Conservation (phyloP, 2,888 invertebrate species). For the Timema cristinae region DNA sequence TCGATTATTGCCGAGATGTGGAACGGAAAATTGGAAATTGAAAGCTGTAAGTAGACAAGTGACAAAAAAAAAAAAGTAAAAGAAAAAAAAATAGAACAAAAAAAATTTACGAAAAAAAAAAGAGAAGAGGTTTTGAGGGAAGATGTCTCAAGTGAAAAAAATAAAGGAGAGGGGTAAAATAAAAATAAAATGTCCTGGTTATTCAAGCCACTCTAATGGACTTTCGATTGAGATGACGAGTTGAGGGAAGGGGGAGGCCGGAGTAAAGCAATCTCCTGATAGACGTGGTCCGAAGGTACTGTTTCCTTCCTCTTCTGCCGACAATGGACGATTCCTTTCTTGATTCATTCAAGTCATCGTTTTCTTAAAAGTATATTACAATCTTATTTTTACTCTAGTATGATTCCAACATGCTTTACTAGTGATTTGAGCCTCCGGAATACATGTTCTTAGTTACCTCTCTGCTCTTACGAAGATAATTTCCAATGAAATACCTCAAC, state of each 20-base stretch:
- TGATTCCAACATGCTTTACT: too few relatives aligned
- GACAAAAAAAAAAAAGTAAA: background rate
- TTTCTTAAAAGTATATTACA: too few relatives aligned
- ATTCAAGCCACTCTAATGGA: slow-evolving; percentile 22
- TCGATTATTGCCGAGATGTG: slow-evolving; percentile 26
- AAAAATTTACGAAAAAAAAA: background rate
- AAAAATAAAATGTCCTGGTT: slow-evolving; percentile 9
- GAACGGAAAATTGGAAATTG: slow-evolving; percentile 27
- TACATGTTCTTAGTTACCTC: too few relatives aligned
- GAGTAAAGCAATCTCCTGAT: slow-evolving; percentile 15
- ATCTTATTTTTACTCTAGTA: too few relatives aligned
- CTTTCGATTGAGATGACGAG: slow-evolving; percentile 17
- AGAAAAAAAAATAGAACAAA: background rate
- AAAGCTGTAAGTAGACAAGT: slow-evolving; percentile 21
- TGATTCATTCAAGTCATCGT: too few relatives aligned
- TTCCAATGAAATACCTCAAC: too few relatives aligned
- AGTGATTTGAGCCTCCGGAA: too few relatives aligned
- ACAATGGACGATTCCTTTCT: too few relatives aligned
- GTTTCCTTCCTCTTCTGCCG: too few relatives aligned
- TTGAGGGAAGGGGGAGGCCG: background rate
- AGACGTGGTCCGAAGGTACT: too few relatives aligned
- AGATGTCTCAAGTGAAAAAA: background rate
- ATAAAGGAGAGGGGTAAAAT: background rate
- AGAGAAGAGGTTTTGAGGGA: background rate
- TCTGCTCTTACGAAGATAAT: too few relatives aligned